These are phyloP conservation scores for Muscicapa adusta DNA, from an alignment of 2,113 vertebrate genomes.

Conservation along the genomic window DNA sequence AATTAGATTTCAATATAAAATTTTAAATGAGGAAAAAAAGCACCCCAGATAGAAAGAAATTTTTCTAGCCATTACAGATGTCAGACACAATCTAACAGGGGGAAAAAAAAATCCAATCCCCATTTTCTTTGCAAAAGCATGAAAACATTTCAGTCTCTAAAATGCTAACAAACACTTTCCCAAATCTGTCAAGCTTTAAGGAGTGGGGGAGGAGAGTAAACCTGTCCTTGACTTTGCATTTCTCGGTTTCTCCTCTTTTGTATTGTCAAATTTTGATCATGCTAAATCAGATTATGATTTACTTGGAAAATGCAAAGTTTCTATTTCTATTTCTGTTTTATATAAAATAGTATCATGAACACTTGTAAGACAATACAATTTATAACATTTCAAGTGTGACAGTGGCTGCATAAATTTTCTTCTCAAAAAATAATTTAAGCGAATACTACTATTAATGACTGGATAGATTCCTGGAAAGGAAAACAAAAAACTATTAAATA, in stretches of 20 bases:
- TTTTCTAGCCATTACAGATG: background rate
- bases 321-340: background rate
- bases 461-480: background rate
- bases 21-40: background rate
- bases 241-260: background rate
- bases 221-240: background rate
- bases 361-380: background rate
- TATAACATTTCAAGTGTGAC: background rate
- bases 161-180: background rate
- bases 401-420: background rate
- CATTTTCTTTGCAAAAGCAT: background rate
- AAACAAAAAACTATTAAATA: background rate
- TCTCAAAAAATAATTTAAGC: background rate
- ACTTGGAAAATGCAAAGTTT: background rate
- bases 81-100: background rate
- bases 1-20: background rate
- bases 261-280: background rate
- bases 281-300: background rate
- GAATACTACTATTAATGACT: background rate
- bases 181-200: background rate
- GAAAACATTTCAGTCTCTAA: background rate
- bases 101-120: background rate
- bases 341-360: background rate
- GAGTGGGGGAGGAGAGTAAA: fast-evolving
- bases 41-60: background rate